Base-by-base conservation (phyloP, 1,140 invertebrate genomes). In the Drosophila sulfurigaster region DNA sequence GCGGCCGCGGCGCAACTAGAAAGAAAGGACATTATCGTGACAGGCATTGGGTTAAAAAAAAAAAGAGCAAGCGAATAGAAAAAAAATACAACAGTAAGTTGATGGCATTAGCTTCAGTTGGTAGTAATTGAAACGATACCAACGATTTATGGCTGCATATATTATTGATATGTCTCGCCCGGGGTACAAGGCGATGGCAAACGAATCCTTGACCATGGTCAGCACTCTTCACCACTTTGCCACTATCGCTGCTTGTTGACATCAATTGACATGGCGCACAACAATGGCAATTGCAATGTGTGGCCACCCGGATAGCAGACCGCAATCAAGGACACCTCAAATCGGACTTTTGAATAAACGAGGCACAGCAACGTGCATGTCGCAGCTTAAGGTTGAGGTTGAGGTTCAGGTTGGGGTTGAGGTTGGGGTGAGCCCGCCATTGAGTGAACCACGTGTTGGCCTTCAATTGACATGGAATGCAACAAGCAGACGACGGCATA, bases 161-260 rank as follows among this genome's bases (percentile, higher is more conserved):
- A 41, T 59, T 51, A 70, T 48, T 69, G 56, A 70, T 58, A 71
- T 73, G 20, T 32, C 65, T 10, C 38, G 38, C 8, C 38, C 8
- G 7, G 30, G 20, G 3, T 25, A 38, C 32, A 56, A 38, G 15
- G 62, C 54, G 65, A 69, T 25, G 43, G 28, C 52, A 58, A 25
- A 15, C 0, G 38, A 57, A 79, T 60, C 85, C 85, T 89, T 88
- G 85, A 74, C 85, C 77, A 83, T 89, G 85, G 78, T 85, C 85
- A 88, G 74, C 69, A 67, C 20, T 25, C 20, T 25, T 25, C 20
- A 25, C 20, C 20, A 25, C 20, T 25, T 25, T 3, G 20, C 20
- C 20, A 25, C 58, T n/a, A 32, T 11, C 11, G 10, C 15, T 30
- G 71, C 51, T 68, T 74, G 83, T 87, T 88, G 85, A 87, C 83